A percentile compares a stretch with the other conserved stretches of the same genome.
phyloP scores from a whole-genome alignment of 2,797 vertebrate genomes.

The Xiphorhynchus erythropygius region DNA sequence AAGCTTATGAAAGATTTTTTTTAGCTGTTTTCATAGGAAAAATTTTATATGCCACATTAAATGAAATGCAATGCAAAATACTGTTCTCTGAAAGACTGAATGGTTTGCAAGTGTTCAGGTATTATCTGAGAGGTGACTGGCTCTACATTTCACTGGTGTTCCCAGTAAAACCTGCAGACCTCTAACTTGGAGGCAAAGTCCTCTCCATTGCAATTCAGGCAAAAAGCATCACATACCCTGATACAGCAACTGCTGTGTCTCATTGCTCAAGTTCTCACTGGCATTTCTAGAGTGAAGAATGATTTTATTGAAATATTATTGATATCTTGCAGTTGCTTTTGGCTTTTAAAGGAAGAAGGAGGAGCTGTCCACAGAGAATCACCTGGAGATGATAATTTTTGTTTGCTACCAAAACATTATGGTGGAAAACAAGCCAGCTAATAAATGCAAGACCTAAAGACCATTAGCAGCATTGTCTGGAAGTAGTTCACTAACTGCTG shows the following conservation, averaged over 20 bases:
- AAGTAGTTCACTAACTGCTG: not conserved
- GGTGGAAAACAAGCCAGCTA: not conserved
- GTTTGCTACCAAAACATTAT: not conserved
- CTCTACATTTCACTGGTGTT: not conserved
- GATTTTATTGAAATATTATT: not conserved
- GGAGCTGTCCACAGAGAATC: not conserved
- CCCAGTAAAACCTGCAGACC: not conserved
- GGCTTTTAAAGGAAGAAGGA: not conserved
- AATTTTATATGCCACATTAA: not conserved
- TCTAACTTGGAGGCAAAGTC: not conserved
- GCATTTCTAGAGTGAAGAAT: not conserved
- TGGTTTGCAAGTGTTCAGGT: not conserved
- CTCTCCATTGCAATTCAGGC: not conserved
- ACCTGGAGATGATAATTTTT: not conserved
- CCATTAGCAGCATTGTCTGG: not conserved
- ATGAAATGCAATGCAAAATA: not conserved
- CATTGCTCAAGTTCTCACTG: not conserved
- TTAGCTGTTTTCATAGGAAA: slow-evolving; percentile 11
- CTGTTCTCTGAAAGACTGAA: not conserved
- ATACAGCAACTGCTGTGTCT: not conserved
- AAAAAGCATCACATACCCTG: not conserved
- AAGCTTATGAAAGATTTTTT: not conserved
- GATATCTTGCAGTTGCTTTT: not conserved
- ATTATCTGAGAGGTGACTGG: not conserved
- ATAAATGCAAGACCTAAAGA: not conserved